Evolutionary conservation across 2,113 vertebrate genomes (phyloP), one percentile per base, ranked within the genome.

Genomic region (Gallinago undulata): DNA sequence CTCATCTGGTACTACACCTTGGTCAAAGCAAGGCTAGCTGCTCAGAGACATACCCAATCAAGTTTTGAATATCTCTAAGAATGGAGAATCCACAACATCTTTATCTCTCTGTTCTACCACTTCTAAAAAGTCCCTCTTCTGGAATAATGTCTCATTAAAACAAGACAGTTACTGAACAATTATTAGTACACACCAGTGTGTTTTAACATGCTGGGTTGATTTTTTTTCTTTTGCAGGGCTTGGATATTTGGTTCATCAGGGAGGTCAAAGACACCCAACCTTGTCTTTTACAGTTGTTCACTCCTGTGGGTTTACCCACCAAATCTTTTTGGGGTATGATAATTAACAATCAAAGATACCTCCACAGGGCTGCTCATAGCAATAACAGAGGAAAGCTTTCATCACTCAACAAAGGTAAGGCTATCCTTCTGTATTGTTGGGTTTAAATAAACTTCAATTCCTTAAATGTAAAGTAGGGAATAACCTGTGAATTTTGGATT

Each of bases 251-350:
- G 80, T 48, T 89, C 73, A 45, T 89, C 88, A 37, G 70, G 77
- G 50, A 94, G 92, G 91, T 94, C 87, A 51, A 97, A 95, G 59
- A 72, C 53, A 48, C 68, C 77, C 25, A 80, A 87, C 30, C n/a
- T 96, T 79, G 88, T 89, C 53, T 95, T 97, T 75, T 86, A 94
- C 23, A 39, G 62, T 35, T 90, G 83, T 79, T 70, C 85, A 50
- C 66, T 96, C 53, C 69, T 96, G 14, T 97, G 97, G 95, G 91
- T 81, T 48, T 96, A 96, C 64, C 83, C 96, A 68, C 89, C 47
- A 14, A 93, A 91, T 72, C 78, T 94, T 57, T 69, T 73, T 68
- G 15, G 89, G 89, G 94, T 94, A 94, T 76, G 51, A 50, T 30
- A 30, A 79, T 70, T 47, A 75, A 70, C 18, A 63, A 41, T 81